Conservation (phyloP, 1,140 invertebrate species). For the Calliopsis andreniformis region DNA sequence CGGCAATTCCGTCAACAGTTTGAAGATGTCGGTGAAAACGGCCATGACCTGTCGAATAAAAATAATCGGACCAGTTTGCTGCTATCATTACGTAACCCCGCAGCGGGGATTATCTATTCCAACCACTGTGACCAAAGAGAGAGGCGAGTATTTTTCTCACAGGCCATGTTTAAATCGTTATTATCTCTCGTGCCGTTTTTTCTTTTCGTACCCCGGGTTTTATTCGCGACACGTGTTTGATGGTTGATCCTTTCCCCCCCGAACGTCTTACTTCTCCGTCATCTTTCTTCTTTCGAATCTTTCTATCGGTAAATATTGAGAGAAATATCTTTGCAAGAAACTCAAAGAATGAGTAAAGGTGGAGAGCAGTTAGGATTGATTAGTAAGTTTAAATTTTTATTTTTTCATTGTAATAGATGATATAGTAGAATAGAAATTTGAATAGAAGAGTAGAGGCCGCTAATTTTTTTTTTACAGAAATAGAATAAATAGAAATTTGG, state of each 20-base stretch:
- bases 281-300: no score
- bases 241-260: not conserved
- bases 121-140: not conserved
- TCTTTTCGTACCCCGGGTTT: not conserved
- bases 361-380: no score
- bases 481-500: no score
- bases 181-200: slow-evolving; percentile 37
- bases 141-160: slow-evolving; percentile 28
- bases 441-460: no score
- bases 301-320: no score
- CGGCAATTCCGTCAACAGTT: slow-evolving; percentile 55
- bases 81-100: slow-evolving; percentile 42
- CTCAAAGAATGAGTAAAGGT: no score
- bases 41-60: slow-evolving; percentile 66
- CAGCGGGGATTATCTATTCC: slow-evolving; percentile 51
- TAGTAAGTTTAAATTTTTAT: no score
- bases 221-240: slow-evolving; percentile 13
- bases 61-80: slow-evolving; percentile 45
- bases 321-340: no score
- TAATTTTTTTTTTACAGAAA: no score
- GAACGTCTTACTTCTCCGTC: not conserved
- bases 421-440: no score
- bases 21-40: slow-evolving; percentile 59
- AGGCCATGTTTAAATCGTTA: not conserved
- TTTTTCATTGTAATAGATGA: no score